Base-by-base conservation (phyloP, 2,888 invertebrate species). In the Napeogenes sylphis region DNA sequence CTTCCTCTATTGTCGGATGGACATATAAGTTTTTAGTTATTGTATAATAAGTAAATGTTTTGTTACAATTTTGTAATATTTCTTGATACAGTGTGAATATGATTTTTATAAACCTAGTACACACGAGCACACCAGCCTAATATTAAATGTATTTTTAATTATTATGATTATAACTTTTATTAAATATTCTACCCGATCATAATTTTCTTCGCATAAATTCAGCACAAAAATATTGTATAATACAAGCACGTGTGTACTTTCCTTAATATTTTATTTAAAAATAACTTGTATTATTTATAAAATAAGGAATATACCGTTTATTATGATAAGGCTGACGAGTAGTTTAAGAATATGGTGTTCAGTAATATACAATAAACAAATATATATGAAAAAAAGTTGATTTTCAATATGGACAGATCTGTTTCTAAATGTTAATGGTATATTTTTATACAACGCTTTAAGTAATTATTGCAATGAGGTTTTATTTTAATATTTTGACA, bases 241-340 rank as follows among this genome's bases (percentile, higher is more conserved):
- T 10, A 8, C 6, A 21, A 51, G 8, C 51, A 30, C 51, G 51
- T 51, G 51, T 51, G 21, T 51, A 21, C 51, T 30, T 10, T 30
- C 6, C 21, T 30, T 51, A 21, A 21, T 21, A 42, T 42, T 42
- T 8, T 10, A 10, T 42, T 10, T 21, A 10, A 10, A 10, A 21
- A 14, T 14, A 13, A 51, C 12, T 30, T 6, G 72, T 71, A 74
- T 73, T 70, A 68, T 70, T 73, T 65, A 65, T 62, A 55, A 58
- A 13, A 62, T 64, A 67, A 63, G 65, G 35, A 72, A 32, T 60
- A 64, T 61, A 65, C 63, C 58, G 45, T 63, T 21, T 75, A 80
- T 78, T 73, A 21, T 21, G 74, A 79, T 84, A 85, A 85, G 84
- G 83, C 84, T 85, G 84, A 83, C 61, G 58, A 63, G 55, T 70